Base-by-base conservation (phyloP, 2,113 vertebrate species). In the Hystrix brachyura region DNA sequence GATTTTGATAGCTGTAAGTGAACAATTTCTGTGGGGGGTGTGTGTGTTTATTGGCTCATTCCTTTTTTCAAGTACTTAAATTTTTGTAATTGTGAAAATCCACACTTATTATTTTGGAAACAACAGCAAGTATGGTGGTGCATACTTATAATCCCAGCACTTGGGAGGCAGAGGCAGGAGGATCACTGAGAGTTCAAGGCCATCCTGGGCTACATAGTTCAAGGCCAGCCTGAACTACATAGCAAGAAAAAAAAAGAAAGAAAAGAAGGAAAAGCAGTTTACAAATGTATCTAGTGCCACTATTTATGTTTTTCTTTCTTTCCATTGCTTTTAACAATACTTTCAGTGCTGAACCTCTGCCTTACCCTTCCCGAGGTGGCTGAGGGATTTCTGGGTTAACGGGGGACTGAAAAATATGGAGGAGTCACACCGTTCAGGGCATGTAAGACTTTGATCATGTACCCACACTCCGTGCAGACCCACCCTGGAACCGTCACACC, bases 1-100 rank as follows among this genome's bases (percentile, higher is more conserved):
- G 19, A 29, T 55, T 87, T 62, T 64, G n/a, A 65, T 46, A 60
- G 29, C 51, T 29, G 0, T 76, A 74, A 88, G 21, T 38, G 51
- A 94, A 46, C 14, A 12, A 7, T 81, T 80, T 87, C 57, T 94
- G 23, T 46, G 43, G 6, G 38, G 4, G 12, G 43, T 19, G 3
- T 13, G 38, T 46, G 21, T 46, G 71, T 25, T 85, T 59, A 48
- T 27, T 76, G 25, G 74, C 32, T 87, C 14, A 29, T 92, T 90
- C 43, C 91, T 92, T 93, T 82, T 64, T 87, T 93, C 10, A 29
- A 46, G 21, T 69, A 65, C 74, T 57, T 59, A 74, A 19, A 90
- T 53, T 82, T 98, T 92, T 86, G 85, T 71, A 59, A 55, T 59
- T 92, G 62, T 92, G 93, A 95, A 94, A 89, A 74, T 46, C 19